Conservation (phyloP, 2,797 vertebrate genomes). For the Threskiornis aethiopicus region DNA sequence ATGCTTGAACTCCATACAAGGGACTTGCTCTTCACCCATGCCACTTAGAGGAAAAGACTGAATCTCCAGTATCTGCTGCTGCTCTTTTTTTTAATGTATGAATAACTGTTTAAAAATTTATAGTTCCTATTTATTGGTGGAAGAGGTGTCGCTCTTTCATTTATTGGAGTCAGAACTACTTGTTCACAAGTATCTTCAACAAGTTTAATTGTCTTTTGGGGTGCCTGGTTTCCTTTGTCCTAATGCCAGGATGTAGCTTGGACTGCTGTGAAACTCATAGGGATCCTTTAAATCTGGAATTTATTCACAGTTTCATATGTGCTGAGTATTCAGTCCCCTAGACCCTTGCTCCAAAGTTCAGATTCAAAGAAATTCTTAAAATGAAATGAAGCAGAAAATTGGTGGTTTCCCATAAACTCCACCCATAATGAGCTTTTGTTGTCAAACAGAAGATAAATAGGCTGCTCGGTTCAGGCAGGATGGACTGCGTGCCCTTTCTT, state of each 20-base stretch:
- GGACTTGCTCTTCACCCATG: conserved; percentile 9
- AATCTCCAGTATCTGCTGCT: conserved; percentile 11
- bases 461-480: not conserved
- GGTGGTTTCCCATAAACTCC: not conserved
- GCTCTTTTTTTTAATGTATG: not conserved
- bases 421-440: not conserved
- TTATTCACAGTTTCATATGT: not conserved
- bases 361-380: conserved; percentile 8
- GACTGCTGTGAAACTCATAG: not conserved
- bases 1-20: conserved; percentile 27
- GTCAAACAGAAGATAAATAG: not conserved
- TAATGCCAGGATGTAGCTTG: not conserved
- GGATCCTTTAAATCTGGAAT: not conserved
- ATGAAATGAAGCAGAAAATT: not conserved
- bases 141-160: not conserved
- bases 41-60: conserved; percentile 32
- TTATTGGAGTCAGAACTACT: not conserved
- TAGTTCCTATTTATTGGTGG: not conserved
- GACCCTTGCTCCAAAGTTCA: not conserved
- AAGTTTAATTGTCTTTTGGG: not conserved
- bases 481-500: not conserved
- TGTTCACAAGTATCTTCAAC: not conserved
- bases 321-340: not conserved
- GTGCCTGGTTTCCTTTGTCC: not conserved
- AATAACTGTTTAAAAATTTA: not conserved